Evolutionary conservation across 1,140 invertebrate species (phyloP).

Genomic region (Palaemon carinicauda): DNA sequence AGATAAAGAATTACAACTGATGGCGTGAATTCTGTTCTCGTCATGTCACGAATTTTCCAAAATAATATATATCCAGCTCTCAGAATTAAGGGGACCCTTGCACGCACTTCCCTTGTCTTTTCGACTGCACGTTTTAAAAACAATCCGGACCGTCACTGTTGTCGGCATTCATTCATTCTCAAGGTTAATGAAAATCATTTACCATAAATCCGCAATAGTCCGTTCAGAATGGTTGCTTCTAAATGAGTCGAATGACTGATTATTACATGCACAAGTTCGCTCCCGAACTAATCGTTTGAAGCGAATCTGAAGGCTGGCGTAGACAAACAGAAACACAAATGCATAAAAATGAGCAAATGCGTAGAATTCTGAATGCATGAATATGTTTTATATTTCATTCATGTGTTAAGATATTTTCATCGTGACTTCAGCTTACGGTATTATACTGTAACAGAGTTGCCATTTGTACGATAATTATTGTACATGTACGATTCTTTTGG

Average conservation of each 20-base stretch:
- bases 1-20: conserved; percentile 26
- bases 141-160: background rate
- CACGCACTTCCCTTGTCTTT: conserved; percentile 49
- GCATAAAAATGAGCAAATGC: background rate
- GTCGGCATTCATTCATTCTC: conserved; percentile 11
- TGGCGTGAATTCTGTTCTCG: conserved; percentile 37
- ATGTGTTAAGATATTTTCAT: conserved; percentile 42
- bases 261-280: too few relatives aligned
- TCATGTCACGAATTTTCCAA: conserved; percentile 31
- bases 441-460: too few relatives aligned
- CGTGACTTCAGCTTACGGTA: conserved; percentile 28
- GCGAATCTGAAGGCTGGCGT: background rate
- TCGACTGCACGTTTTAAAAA: background rate
- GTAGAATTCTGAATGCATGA: background rate
- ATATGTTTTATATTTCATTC: conserved; percentile 51
- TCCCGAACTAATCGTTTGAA: too few relatives aligned
- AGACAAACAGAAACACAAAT: background rate
- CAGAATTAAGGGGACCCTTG: conserved; percentile 39
- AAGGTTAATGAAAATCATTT: background rate
- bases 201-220: background rate
- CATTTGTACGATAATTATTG: too few relatives aligned
- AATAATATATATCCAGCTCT: conserved; percentile 47
- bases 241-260: too few relatives aligned
- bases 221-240: too few relatives aligned
- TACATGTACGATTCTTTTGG: too few relatives aligned